Evolutionary conservation across 1,140 invertebrate species (phyloP), one percentile per base, ranked within the genome.

Genomic region (Andrena cerasifolii): DNA sequence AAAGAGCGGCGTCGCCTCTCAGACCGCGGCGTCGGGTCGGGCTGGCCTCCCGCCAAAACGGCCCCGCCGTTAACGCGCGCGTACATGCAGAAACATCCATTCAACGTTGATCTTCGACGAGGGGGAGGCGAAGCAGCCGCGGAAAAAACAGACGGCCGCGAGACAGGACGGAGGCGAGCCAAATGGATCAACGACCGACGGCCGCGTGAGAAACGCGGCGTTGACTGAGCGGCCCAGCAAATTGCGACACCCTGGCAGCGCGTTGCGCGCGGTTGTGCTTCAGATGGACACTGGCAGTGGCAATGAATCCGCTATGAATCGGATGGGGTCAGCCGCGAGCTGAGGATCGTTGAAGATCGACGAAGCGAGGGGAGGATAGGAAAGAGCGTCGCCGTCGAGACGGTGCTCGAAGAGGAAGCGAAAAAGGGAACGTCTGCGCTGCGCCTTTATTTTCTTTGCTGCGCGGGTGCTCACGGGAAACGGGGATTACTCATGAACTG

Each of bases 401-500:
- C n/a, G n/a, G n/a, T 77, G 68, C 59, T 71, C 3, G 36, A 40
- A 40, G 10, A 40, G 49, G 40, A 65, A 74, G 80, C 75, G 78
- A 81, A 72, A 67, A 86, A 49, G 18, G 45, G n/a, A 40, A 40
- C 59, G 51, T 51, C 54, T 61, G 51, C 74, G 59, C 40, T 31
- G 65, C 33, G 62, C 59, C 66, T 75, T 80, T 75, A 79, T 84
- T 85, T 85, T 78, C 70, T 85, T 84, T 62, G 75, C 56, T 54
- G 82, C 47, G 40, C 62, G 82, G 77, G 73, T 76, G 82, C 79
- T 83, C 84, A 82, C 66, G 78, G 68, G 68, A 81, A 84, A 84
- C 83, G 79, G 78, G 81, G 84, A 89, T 89, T 89, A 89, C 83
- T 88, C 89, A 86, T 83, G 67, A 77, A 78, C 79, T 89, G 89